Base-by-base conservation (phyloP, 2,888 invertebrate species). In the Tetragonisca angustula region DNA sequence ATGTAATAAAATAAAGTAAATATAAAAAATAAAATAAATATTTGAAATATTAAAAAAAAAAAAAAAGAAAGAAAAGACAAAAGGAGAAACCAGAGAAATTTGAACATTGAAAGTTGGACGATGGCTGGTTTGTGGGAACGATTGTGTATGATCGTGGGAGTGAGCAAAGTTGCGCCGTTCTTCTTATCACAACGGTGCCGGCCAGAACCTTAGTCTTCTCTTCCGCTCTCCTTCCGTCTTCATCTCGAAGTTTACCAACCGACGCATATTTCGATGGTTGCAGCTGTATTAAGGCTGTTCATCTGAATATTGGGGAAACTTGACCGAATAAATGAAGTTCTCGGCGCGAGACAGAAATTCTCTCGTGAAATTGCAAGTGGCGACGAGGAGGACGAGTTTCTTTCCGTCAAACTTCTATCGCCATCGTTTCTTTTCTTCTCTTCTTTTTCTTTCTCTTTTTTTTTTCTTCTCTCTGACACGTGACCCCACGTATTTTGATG, bases 251-350 rank as follows among this genome's bases (percentile, higher is more conserved):
- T 78, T 81, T 36, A 36, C 24, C 32, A 49, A 27, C 27, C 17
- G 43, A 21, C 43, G 69, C 64, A 62, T 67, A 76, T 84, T 84
- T 79, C 73, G 79, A 27, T 11, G 43, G 54, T 64, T 21, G 64
- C 71, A 64, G 71, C 61, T 64, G 84, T 80, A 79, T 76, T 62
- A 70, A 74, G 79, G 74, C 76, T 74, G 84, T 78, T 85, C 85
- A 81, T 84, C 81, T 72, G 64, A 61, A 78, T 85, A 85, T 85
- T 81, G 84, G 75, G 75, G 75, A 85, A 85, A 85, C 75, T 85
- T 84, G 84, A 15, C 56, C 43, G 59, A 59, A 75, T 73, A 84
- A 85, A 77, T 64, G 81, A 76, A 77, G 81, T 84, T 70, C 19
- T 4, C 9, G 43, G 56, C 70, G 65, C 68, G 79, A 81, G 81